phyloP scores from a whole-genome alignment of 2,888 invertebrate species.

The Flexamia atlantica region DNA sequence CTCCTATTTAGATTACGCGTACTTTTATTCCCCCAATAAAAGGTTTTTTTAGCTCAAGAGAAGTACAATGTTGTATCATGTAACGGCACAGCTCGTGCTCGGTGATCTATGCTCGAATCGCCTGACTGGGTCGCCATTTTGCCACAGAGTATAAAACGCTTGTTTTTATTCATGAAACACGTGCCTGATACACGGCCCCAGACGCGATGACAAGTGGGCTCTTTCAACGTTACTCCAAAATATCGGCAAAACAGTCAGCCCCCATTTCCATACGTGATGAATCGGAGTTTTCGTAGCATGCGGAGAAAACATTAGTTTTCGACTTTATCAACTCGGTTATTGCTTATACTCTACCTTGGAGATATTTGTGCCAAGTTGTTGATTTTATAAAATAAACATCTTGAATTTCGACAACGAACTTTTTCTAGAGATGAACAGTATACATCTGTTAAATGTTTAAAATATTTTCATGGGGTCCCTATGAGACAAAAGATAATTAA shows the following conservation, averaged over 20 bases:
- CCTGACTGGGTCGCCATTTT: slow-evolving; percentile 45
- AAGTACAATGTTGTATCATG: neutral
- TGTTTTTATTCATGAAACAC: slow-evolving; percentile 51
- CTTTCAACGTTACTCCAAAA: slow-evolving; percentile 21
- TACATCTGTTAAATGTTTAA: no score
- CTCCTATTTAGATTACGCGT: no score
- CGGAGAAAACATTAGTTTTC: neutral
- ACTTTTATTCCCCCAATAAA: no score
- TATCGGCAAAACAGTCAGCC: slow-evolving; percentile 24
- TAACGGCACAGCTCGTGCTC: neutral
- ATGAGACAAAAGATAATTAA: no score
- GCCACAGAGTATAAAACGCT: neutral
- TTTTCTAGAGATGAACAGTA: no score
- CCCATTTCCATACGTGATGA: neutral
- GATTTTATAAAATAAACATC: no score
- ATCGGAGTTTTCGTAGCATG: neutral
- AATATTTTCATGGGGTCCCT: no score
- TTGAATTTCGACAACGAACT: no score
- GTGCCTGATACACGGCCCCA: neutral
- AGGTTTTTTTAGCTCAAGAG: neutral
- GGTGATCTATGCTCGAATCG: slow-evolving; percentile 27
- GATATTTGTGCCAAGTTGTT: no score
- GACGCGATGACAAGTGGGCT: slow-evolving; percentile 20
- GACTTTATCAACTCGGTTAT: neutral
- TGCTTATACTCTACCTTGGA: no score